These are phyloP conservation scores for Auanema freiburgensis DNA, from an alignment of 2,888 invertebrate genomes.

Conservation along the genomic window DNA sequence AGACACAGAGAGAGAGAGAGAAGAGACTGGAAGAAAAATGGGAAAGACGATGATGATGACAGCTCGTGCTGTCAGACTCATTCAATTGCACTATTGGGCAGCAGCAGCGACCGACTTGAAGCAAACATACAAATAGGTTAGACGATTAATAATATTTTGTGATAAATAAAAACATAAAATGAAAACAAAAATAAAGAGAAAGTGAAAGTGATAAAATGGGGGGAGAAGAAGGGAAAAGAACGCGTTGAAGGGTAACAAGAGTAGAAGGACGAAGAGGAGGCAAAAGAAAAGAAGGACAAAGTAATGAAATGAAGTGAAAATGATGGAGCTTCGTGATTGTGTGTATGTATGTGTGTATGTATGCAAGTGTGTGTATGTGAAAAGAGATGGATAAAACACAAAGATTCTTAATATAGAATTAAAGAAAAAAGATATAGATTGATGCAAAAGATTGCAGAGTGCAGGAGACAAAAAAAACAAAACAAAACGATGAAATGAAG, in stretches of 20 bases:
- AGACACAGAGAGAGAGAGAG: too few relatives aligned
- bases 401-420: too few relatives aligned
- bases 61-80: conserved; percentile 17
- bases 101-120: background rate
- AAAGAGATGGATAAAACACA: too few relatives aligned
- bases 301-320: background rate
- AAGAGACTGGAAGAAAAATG: too few relatives aligned
- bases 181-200: background rate
- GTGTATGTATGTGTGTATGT: conserved; percentile 1
- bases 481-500: too few relatives aligned
- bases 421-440: too few relatives aligned
- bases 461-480: too few relatives aligned
- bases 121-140: background rate
- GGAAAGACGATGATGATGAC: too few relatives aligned
- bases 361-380: too few relatives aligned
- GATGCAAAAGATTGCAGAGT: too few relatives aligned
- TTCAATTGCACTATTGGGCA: conserved; percentile 14
- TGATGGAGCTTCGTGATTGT: conserved; percentile 4
- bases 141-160: too few relatives aligned
- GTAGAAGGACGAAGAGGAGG: conserved; percentile 5
- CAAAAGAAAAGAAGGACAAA: conserved; percentile 6
- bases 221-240: conserved; percentile 1
- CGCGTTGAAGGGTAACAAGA: conserved; percentile 2
- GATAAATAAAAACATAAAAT: background rate
- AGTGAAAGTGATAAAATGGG: background rate